Evolutionary conservation across 2,113 vertebrate genomes (phyloP), one percentile per base, ranked within the genome.

Genomic region (Baryphthengus martii): DNA sequence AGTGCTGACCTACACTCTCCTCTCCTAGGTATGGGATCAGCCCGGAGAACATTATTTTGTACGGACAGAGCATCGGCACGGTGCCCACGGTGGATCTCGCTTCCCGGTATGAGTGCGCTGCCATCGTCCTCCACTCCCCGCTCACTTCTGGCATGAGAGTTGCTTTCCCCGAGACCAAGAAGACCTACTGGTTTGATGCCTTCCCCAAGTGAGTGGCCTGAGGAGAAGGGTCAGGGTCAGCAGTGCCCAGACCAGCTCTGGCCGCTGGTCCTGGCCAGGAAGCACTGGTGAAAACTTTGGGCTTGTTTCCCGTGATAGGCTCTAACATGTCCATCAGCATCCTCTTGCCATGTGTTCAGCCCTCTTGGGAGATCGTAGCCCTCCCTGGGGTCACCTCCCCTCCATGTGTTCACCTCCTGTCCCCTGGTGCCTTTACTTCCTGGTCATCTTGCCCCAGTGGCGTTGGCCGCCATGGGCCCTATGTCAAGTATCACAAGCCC

Each of bases 151-250:
- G 99, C 97, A 99, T 99, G 99, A 98, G 99, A 63, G 99, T 99
- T 17, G 99, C 99, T 90, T 99, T 99, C 96, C 99, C 99, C 0
- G 99, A 99, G 80, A 99, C 99, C 78, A 99, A 99, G 98, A 99
- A 99, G 97, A 99, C 99, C 28, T 99, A 99, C 91, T 99, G 99
- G 98, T 99, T 99, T 1, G 99, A 99, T 40, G 99, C 99, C 44
- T 99, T 99, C 96, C 99, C 99, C 94, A 99, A 99, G 99, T 99
- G 97, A 98, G 99, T 97, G 52, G 13, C 56, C 73, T 15, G 49
- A 39, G 45, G 49, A 56, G 9, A 7, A 8, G 33, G 71, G 37
- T 17, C 2, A 21, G 73, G 40, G 17, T 26, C 20, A 21, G 44
- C 71, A 44, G 85, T 6, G 65, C 56, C 50, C 50, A 10, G 23